These are phyloP conservation scores for Anolis sagrei DNA, from an alignment of 2,113 vertebrate genomes.

Conservation along the genomic window DNA sequence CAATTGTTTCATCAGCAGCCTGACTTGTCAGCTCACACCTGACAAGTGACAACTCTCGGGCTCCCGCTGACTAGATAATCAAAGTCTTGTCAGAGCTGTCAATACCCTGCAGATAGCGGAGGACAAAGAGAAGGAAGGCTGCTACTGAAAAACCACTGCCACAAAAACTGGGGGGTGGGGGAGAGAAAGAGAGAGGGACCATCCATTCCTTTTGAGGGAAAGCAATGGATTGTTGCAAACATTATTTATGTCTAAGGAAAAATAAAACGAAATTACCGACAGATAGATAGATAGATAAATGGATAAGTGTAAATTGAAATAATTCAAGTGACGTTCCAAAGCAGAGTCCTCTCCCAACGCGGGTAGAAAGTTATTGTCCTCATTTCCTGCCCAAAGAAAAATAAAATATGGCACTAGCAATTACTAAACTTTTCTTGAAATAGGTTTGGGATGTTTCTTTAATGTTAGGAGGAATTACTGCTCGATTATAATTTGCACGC, in stretches of 20 bases:
- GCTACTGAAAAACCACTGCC: conserved; percentile 78
- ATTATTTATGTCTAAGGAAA: conserved; percentile 76
- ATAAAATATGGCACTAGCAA: conserved; percentile 56
- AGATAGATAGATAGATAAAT: conserved; percentile 11
- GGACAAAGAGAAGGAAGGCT: conserved; percentile 81
- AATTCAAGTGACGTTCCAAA: conserved; percentile 51
- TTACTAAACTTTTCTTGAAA: conserved; percentile 58
- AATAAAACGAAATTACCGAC: background rate
- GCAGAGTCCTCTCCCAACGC: conserved; percentile 34
- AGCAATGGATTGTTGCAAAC: conserved; percentile 84
- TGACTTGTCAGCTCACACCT: conserved; percentile 85
- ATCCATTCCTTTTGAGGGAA: conserved; percentile 78
- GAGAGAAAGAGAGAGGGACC: conserved; percentile 46
- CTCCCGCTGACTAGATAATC: conserved; percentile 96
- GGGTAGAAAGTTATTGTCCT: conserved; percentile 35
- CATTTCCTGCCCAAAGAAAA: conserved; percentile 47
- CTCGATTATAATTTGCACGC: conserved; percentile 23
- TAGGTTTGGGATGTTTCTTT: conserved; percentile 46
- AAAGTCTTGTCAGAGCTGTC: conserved; percentile 95
- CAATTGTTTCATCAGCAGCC: conserved; percentile 91
- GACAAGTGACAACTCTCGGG: conserved; percentile 91
- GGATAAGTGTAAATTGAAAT: conserved; percentile 19
- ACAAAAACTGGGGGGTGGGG: conserved; percentile 61
- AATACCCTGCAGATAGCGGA: conserved; percentile 89
- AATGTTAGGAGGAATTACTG: conserved; percentile 17